These are phyloP conservation scores for Syngnathus typhle DNA, from an alignment of 2,113 vertebrate species.

Conservation along the genomic window DNA sequence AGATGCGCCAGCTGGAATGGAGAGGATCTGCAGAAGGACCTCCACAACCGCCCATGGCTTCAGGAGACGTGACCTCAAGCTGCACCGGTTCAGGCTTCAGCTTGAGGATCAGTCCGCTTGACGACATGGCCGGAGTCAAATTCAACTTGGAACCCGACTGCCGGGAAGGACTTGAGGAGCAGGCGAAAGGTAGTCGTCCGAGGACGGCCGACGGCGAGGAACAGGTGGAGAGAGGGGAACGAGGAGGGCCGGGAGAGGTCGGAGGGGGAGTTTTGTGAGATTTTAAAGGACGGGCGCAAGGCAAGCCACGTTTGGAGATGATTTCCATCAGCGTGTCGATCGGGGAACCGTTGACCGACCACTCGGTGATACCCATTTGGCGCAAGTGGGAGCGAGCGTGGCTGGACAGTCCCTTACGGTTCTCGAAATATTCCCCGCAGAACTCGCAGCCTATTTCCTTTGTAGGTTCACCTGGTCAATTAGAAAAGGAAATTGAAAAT, in stretches of 20 bases:
- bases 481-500: background rate
- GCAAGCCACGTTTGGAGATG: constrained; percentile 69
- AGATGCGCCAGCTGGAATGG: constrained; percentile 54
- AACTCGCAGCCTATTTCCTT: constrained; percentile 80
- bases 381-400: constrained; percentile 90
- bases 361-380: constrained; percentile 94
- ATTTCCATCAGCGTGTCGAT: constrained; percentile 87
- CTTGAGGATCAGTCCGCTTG: constrained; percentile 54
- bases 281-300: constrained; percentile 65
- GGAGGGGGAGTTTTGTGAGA: constrained; percentile 63
- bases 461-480: constrained; percentile 61
- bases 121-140: constrained; percentile 31
- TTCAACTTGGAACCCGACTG: constrained; percentile 51
- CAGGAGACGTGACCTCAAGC: constrained; percentile 64
- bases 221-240: constrained; percentile 53
- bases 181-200: constrained; percentile 62
- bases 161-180: constrained; percentile 55
- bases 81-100: constrained; percentile 71
- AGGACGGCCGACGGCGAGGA: constrained; percentile 55
- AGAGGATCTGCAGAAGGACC: constrained; percentile 46
- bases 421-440: constrained; percentile 93
- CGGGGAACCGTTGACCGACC: constrained; percentile 91
- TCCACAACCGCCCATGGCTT: constrained; percentile 23
- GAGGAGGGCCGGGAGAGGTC: constrained; percentile 59
- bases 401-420: constrained; percentile 90